These are phyloP conservation scores for Ageneiosus marmoratus DNA, from an alignment of 2,113 vertebrate genomes.

Conservation along the genomic window DNA sequence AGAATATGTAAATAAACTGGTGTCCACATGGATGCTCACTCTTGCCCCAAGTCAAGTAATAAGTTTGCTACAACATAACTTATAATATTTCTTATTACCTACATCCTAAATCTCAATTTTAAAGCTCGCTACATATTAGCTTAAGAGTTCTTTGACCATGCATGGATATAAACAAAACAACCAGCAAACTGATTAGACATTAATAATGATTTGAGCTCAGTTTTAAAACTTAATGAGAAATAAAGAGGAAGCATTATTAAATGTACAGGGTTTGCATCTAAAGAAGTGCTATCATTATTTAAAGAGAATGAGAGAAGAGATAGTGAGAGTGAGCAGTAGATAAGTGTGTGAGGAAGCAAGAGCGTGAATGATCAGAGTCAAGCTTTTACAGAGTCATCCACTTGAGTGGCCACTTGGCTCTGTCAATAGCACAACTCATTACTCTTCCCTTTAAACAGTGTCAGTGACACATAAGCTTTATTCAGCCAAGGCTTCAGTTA, in stretches of 20 bases:
- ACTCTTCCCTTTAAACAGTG: slow-evolving; percentile 48
- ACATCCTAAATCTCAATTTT: not conserved
- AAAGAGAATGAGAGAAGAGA: not conserved
- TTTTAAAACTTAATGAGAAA: slow-evolving; percentile 34
- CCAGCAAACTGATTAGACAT: slow-evolving; percentile 44
- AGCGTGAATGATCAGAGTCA: slow-evolving; percentile 13
- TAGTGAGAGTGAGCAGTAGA: slow-evolving; percentile 7
- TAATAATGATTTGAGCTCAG: slow-evolving; percentile 41
- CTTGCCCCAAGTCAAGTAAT: not conserved
- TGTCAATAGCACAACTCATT: slow-evolving; percentile 57
- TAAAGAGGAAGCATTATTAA: slow-evolving; percentile 6
- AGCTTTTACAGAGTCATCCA: slow-evolving; percentile 34
- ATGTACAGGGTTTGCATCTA: slow-evolving; percentile 18
- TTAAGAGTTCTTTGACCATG: not conserved
- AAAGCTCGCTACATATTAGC: not conserved
- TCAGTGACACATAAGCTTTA: slow-evolving; percentile 37
- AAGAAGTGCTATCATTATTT: slow-evolving; percentile 1
- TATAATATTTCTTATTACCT: not conserved
- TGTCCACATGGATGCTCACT: not conserved
- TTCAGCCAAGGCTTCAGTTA: slow-evolving; percentile 33
- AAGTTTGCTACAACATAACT: not conserved
- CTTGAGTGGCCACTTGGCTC: slow-evolving; percentile 46
- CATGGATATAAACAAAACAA: not conserved
- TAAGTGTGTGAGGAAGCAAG: not conserved
- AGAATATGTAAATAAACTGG: not conserved